A percentile compares a stretch with the other conserved stretches of the same genome.
phyloP scores from a whole-genome alignment of 1,140 invertebrate species.

The Phocides pigmalion region DNA sequence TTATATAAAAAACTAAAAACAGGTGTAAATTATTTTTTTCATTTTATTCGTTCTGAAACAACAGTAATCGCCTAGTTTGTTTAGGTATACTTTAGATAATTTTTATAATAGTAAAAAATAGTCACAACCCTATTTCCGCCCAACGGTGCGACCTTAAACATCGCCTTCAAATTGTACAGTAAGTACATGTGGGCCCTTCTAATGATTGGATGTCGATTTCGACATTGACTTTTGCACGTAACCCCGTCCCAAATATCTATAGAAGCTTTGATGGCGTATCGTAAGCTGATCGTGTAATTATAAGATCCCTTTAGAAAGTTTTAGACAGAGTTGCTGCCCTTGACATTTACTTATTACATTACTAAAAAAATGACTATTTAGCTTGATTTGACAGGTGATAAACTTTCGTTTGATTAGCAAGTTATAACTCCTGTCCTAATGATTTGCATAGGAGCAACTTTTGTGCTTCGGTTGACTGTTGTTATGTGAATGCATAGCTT shows the following conservation, averaged over 20 bases:
- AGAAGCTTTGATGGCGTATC: slow-evolving; percentile 6
- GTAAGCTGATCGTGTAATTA: slow-evolving; percentile 5
- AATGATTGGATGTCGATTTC: slow-evolving; percentile 69
- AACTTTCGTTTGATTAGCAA: too few relatives aligned
- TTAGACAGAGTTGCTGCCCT: slow-evolving; percentile 7
- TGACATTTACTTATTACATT: neutral
- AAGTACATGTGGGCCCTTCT: slow-evolving; percentile 71
- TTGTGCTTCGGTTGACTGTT: too few relatives aligned
- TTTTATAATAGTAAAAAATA: too few relatives aligned
- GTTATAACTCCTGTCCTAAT: too few relatives aligned
- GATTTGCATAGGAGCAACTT: too few relatives aligned
- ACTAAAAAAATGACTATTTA: neutral
- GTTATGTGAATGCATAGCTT: too few relatives aligned
- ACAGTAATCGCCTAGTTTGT: too few relatives aligned
- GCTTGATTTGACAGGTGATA: too few relatives aligned
- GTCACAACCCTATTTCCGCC: slow-evolving; percentile 41
- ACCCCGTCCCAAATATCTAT: slow-evolving; percentile 56
- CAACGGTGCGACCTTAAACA: slow-evolving; percentile 70
- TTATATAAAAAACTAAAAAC: too few relatives aligned
- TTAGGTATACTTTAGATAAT: too few relatives aligned
- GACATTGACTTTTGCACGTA: slow-evolving; percentile 73
- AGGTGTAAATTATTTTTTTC: too few relatives aligned
- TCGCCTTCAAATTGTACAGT: slow-evolving; percentile 62
- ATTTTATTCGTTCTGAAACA: too few relatives aligned
- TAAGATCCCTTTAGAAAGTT: slow-evolving; percentile 33